These are phyloP conservation scores for Microhierax caerulescens DNA, from an alignment of 2,797 vertebrate genomes.

Conservation along the genomic window DNA sequence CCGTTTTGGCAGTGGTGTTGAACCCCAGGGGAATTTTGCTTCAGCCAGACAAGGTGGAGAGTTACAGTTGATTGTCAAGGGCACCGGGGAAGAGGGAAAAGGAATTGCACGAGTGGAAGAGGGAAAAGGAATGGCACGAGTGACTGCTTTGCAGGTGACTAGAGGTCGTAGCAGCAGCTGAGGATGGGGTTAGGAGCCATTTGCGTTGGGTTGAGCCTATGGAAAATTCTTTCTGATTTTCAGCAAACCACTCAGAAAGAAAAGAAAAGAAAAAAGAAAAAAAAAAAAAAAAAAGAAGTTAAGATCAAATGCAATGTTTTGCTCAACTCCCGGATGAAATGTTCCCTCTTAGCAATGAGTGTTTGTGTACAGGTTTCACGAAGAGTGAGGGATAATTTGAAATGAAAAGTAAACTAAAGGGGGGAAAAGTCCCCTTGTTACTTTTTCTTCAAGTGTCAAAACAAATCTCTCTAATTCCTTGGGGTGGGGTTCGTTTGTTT, in stretches of 20 bases:
- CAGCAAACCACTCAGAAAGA: not conserved
- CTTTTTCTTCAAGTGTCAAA: not conserved
- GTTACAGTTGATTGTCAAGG: not conserved
- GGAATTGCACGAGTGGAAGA: not conserved
- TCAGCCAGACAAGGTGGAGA: fast-evolving
- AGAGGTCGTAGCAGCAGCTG: not conserved
- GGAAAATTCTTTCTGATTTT: constrained; percentile 8
- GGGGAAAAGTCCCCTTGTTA: not conserved
- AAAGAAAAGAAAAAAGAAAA: not conserved
- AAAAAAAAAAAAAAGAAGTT: not conserved
- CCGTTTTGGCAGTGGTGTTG: fast-evolving
- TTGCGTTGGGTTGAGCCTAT: not conserved
- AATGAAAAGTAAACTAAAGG: constrained; percentile 46
- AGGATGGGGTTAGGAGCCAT: not conserved
- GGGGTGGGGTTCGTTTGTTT: not conserved
- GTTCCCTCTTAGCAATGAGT: constrained; percentile 17
- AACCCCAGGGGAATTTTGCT: not conserved
- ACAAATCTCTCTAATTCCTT: not conserved
- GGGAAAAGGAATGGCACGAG: not conserved
- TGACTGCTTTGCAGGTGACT: not conserved
- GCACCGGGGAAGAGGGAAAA: not conserved
- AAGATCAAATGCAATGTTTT: constrained; percentile 17
- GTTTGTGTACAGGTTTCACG: not conserved
- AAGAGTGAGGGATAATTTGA: constrained; percentile 20
- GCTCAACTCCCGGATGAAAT: not conserved